Conservation (phyloP, 2,888 invertebrate species). For the Drosophila ochracea region DNA sequence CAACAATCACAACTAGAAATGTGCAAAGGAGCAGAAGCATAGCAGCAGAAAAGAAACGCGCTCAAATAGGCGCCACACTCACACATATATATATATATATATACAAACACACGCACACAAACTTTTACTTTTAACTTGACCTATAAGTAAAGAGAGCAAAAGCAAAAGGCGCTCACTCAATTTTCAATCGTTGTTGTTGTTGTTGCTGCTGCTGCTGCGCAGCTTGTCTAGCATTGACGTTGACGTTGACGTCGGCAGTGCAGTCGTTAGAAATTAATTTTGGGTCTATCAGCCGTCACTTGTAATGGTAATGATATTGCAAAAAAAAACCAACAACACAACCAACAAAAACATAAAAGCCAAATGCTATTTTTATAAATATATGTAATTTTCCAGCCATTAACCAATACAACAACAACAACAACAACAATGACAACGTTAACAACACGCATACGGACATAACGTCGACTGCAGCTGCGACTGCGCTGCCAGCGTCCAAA, state of each 20-base stretch:
- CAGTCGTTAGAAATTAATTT: constrained; percentile 34
- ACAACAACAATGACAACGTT: constrained; percentile 33
- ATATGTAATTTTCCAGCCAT: constrained; percentile 73
- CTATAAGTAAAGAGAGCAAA: constrained; percentile 68
- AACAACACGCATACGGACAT: constrained; percentile 57
- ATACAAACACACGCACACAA: constrained; percentile 16
- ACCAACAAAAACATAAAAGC: constrained; percentile 17
- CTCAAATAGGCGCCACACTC: constrained; percentile 25
- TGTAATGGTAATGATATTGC: constrained; percentile 60
- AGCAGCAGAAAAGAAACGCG: constrained; percentile 6
- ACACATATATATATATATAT: not conserved
- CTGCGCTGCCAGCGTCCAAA: constrained; percentile 34
- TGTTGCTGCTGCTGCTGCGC: constrained; percentile 9
- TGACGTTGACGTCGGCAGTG: constrained; percentile 21
- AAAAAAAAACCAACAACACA: constrained; percentile 27
- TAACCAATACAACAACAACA: constrained; percentile 57
- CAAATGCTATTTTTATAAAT: constrained; percentile 40
- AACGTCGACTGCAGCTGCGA: constrained; percentile 27
- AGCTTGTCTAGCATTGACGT: constrained; percentile 41
- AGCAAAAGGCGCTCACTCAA: constrained; percentile 50
- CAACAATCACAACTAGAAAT: constrained; percentile 13
- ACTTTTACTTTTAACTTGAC: constrained; percentile 81
- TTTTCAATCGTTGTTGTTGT: constrained; percentile 7
- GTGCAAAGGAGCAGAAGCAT: constrained; percentile 26
- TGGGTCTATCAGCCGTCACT: constrained; percentile 28